Evolutionary conservation across 1,140 invertebrate species (phyloP), one percentile per base, ranked within the genome.

Genomic region (Marisa cornuarietis): DNA sequence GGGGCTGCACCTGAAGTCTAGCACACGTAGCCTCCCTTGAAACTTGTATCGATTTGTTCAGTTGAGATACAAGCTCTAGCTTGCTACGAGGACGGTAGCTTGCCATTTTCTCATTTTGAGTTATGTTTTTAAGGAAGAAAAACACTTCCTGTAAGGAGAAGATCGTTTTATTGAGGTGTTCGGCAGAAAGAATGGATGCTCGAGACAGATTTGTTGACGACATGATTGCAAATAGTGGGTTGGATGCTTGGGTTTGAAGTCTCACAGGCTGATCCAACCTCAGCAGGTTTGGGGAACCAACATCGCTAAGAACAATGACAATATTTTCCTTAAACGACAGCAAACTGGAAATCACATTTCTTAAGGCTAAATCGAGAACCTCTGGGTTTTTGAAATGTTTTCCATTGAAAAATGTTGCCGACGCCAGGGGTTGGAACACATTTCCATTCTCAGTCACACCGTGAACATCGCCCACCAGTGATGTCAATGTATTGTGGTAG

Each of bases 201-300:
- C 8, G 58, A 0, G 61, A 63, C 26, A 65, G 20, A 5, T n/a
- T 49, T 8, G 49, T 58, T 7, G 74, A 20, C 20, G 76, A 77
- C 54, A 77, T 10, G 16, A 77, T 10, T 18, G 26, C 18, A 20
- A 69, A 26, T 24, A 63, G 62, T 22, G 76, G 76, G 51, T 77
- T 77, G 9, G 76, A 77, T 26, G 65, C 62, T n/a, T 68, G 76
- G 16, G 76, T 63, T 42, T 77, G 76, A 63, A 77, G 49, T 13
- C 20, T 51, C 8, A 51, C 51, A 52, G 24, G 65, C 42, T 68
- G 63, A n/a, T 77, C 76, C n/a, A 77, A 54, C 13, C 76, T 51
- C 49, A 77, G 42, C 14, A 68, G 54, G n/a, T 11, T 26, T 7
- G 76, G 76, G 42, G 65, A 52, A 0, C 76, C 76, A 14, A 69